Percentiles rank a stretch among this genome's conserved stretches.
These are phyloP conservation scores for Periphyllus acericola DNA, from an alignment of 2,888 invertebrate species.

Conservation along the genomic window DNA sequence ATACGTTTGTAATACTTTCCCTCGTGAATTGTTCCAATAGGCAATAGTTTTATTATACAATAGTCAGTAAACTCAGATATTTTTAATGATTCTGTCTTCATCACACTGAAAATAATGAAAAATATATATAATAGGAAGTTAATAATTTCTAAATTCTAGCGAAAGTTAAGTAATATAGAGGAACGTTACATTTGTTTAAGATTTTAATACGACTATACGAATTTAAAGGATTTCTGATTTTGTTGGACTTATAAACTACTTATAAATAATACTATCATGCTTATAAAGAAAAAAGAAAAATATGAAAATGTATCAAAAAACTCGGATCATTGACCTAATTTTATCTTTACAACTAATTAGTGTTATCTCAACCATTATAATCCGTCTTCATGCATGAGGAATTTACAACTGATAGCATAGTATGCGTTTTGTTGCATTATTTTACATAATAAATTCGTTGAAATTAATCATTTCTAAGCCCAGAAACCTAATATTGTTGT, in stretches of 20 bases:
- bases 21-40: conserved; percentile 47
- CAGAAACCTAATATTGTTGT: not conserved
- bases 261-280: not conserved
- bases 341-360: not conserved
- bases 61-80: conserved; percentile 43
- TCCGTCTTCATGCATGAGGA: conserved; percentile 10
- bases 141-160: conserved; percentile 44
- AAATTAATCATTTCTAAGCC: not conserved
- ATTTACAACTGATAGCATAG: not conserved
- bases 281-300: too few species aligned
- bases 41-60: conserved; percentile 42
- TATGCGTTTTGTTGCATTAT: not conserved
- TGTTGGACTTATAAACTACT: not conserved
- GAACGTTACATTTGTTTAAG: not conserved
- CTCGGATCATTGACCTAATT: not conserved
- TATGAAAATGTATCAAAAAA: not conserved
- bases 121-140: conserved; percentile 12
- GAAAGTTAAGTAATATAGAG: conserved; percentile 20
- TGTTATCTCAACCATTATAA: conserved; percentile 20
- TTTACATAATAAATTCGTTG: conserved; percentile 9
- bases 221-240: not conserved
- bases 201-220: not conserved
- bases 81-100: conserved; percentile 51
- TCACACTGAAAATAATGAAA: conserved; percentile 18
- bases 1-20: conserved; percentile 52